Evolutionary conservation across 2,888 invertebrate genomes (phyloP), one percentile per base, ranked within the genome.

Genomic region (Aplocera efformata): DNA sequence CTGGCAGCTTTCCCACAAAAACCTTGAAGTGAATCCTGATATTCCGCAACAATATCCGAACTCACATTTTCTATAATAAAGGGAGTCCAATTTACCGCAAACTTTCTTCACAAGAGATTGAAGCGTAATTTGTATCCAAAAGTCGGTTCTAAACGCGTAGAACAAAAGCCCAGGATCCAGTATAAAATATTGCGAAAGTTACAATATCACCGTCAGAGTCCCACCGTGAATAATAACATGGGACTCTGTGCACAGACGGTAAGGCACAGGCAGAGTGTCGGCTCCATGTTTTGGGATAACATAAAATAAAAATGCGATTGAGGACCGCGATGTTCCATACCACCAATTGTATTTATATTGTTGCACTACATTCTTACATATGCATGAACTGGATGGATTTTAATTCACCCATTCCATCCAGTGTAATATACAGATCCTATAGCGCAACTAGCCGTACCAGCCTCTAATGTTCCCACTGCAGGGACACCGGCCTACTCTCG

Each of bases 151-250:
- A 57, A 56, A 57, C 58, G 59, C 51, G 43, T 35, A 40, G 37
- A 55, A 48, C 50, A 55, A 50, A 41, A 54, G 47, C 54, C 53
- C 49, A 47, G 58, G 53, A 63, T 61, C 56, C 52, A 6, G 37
- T 40, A 52, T 61, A 51, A 67, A 61, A 65, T 67, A 66, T 65
- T 59, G 51, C 52, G 31, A 56, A 66, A 67, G 61, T 68, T 68
- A 53, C 56, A 59, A 59, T 62, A 65, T 63, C 58, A 65, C 53
- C 53, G 51, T 51, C 46, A 41, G 42, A 41, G 53, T 48, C 54
- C 41, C 48, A 49, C 50, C 42, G 36, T 45, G 68, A 63, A 65
- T 66, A 66, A 60, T 60, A 64, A 60, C 53, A 35, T 20, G 27
- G 3, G 10, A 31, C 27, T 37, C 21, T 9, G 25, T 1, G 27